These are phyloP conservation scores for Tapirus indicus DNA, from an alignment of 2,797 vertebrate species.

Conservation along the genomic window DNA sequence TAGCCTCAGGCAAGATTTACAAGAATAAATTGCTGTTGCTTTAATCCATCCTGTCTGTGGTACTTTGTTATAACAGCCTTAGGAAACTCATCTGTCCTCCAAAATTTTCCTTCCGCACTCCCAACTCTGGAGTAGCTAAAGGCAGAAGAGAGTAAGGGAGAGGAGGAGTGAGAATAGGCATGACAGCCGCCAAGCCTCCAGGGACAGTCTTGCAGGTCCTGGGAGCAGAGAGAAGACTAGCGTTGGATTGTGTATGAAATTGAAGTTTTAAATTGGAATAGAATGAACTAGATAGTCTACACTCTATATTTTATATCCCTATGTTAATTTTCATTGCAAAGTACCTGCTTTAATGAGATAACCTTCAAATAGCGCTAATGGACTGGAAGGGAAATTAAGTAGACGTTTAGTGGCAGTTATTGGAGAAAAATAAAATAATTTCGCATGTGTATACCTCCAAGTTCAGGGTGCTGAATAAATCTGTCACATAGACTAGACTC, in stretches of 20 bases:
- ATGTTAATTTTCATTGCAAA: neutral
- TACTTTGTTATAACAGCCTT: neutral
- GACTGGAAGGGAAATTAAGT: neutral
- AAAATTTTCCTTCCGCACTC: neutral
- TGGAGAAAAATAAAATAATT: neutral
- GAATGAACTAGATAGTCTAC: neutral
- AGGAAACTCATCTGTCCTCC: neutral
- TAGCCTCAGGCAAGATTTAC: neutral
- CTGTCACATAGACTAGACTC: neutral
- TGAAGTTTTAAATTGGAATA: neutral
- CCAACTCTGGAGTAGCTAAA: neutral
- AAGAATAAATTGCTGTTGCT: neutral
- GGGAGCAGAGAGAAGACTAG: neutral
- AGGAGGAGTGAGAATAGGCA: fast-evolving
- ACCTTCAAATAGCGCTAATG: neutral
- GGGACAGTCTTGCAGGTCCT: neutral
- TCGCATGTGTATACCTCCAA: neutral
- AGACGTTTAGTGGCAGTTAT: neutral
- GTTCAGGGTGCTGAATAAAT: neutral
- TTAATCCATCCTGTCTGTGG: neutral
- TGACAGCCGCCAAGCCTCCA: neutral
- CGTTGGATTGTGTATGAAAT: neutral
- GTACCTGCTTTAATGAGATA: neutral
- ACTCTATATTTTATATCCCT: neutral
- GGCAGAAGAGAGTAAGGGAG: neutral